These are phyloP conservation scores for Homarus americanus DNA, from an alignment of 1,140 invertebrate species.

Conservation along the genomic window DNA sequence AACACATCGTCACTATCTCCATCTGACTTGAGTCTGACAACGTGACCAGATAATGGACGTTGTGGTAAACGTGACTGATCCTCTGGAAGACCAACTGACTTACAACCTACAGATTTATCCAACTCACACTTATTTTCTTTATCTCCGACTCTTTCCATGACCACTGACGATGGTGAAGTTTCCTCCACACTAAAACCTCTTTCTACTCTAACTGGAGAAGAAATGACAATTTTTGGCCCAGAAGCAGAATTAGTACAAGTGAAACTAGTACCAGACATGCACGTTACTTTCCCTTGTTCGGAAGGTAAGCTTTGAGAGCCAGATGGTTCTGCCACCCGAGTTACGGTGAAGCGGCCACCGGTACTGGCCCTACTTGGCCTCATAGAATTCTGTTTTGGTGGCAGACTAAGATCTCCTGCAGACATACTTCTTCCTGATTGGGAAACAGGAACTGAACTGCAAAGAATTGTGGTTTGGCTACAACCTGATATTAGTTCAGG, in stretches of 20 bases:
- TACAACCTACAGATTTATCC: constrained; percentile 19
- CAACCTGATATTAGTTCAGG: constrained; percentile 8
- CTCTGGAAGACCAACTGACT: constrained; percentile 47
- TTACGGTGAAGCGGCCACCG: constrained; percentile 74
- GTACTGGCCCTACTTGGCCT: constrained; percentile 64
- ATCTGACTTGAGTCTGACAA: constrained; percentile 59
- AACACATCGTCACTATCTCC: constrained; percentile 67
- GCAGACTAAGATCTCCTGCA: constrained; percentile 48
- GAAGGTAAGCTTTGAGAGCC: constrained; percentile 51
- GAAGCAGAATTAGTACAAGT: constrained; percentile 22
- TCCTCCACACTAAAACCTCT: constrained; percentile 74
- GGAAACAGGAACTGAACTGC: constrained; percentile 34
- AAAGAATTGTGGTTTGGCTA: constrained; percentile 11
- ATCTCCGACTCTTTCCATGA: constrained; percentile 22
- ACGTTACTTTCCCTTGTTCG: constrained; percentile 11
- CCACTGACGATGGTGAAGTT: constrained; percentile 7
- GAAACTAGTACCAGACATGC: not conserved
- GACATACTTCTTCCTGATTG: constrained; percentile 57
- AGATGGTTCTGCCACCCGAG: constrained; percentile 56
- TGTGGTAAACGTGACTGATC: constrained; percentile 16
- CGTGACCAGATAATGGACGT: not conserved
- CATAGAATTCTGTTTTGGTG: constrained; percentile 35
- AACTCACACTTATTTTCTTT: not conserved
- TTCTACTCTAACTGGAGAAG: constrained; percentile 73
- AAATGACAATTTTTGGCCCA: constrained; percentile 74